These are phyloP conservation scores for Ellobius talpinus DNA, from an alignment of 2,113 vertebrate genomes.

Conservation along the genomic window DNA sequence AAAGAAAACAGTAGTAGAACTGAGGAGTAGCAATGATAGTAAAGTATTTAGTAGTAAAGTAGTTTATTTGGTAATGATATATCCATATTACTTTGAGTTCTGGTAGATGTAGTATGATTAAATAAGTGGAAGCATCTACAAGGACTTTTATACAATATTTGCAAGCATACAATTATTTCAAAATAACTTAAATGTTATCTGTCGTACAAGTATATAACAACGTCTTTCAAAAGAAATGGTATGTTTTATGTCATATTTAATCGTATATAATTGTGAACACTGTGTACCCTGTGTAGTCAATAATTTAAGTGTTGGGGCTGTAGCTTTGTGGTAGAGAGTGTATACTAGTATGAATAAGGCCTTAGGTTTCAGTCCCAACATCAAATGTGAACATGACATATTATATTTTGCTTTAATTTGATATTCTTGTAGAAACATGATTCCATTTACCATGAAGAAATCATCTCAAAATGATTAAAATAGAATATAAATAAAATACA, in stretches of 20 bases:
- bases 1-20: not conserved
- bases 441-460: not conserved
- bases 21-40: not conserved
- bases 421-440: not conserved
- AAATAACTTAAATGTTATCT: not conserved
- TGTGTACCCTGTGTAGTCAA: not conserved
- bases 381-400: not conserved
- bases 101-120: not conserved
- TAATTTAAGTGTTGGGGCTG: not conserved
- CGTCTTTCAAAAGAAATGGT: not conserved
- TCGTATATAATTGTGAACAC: not conserved
- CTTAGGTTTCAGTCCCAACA: not conserved
- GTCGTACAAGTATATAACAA: not conserved
- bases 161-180: not conserved
- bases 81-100: not conserved
- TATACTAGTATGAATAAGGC: not conserved
- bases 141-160: not conserved
- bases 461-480: not conserved
- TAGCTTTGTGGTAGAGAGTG: not conserved
- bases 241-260: not conserved
- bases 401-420: not conserved
- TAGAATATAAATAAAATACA: not conserved
- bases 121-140: not conserved
- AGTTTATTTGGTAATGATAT: not conserved
- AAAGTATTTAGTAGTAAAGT: not conserved